Conservation (phyloP, 2,113 vertebrate genomes). For the Barnardius zonarius region DNA sequence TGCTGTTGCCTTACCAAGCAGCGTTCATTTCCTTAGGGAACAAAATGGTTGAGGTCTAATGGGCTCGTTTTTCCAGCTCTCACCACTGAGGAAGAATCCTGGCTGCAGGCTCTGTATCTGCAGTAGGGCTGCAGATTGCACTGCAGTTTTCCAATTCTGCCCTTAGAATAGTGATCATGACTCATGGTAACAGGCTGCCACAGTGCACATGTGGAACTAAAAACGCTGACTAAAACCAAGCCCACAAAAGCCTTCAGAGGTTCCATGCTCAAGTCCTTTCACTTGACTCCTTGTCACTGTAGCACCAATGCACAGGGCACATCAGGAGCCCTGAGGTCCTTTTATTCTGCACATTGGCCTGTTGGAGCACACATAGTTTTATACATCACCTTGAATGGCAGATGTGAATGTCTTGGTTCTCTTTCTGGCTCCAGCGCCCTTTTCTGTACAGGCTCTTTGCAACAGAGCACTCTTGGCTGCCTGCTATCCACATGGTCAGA, state of each 20-base stretch:
- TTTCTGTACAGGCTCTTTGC: background rate
- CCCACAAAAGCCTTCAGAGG: background rate
- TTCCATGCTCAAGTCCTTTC: background rate
- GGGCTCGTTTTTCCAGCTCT: background rate
- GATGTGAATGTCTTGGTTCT: background rate
- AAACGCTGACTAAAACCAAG: background rate
- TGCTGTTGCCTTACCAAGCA: background rate
- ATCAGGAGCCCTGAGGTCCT: background rate
- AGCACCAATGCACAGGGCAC: background rate
- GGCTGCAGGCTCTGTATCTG: background rate
- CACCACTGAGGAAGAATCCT: background rate
- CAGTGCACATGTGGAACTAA: background rate
- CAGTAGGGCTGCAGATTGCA: background rate
- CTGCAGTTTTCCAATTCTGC: background rate
- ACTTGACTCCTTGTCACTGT: background rate
- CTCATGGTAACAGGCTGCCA: background rate
- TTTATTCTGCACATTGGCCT: background rate
- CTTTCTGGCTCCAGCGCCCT: background rate
- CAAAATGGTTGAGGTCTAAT: background rate
- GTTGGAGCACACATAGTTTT: background rate
- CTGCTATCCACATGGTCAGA: background rate
- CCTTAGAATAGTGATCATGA: background rate
- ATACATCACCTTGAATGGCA: background rate
- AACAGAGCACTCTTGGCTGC: background rate
- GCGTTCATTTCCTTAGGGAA: background rate